Evolutionary conservation across 2,797 vertebrate genomes (phyloP), one percentile per base, ranked within the genome.

Genomic region (Leptatherina wallacei): DNA sequence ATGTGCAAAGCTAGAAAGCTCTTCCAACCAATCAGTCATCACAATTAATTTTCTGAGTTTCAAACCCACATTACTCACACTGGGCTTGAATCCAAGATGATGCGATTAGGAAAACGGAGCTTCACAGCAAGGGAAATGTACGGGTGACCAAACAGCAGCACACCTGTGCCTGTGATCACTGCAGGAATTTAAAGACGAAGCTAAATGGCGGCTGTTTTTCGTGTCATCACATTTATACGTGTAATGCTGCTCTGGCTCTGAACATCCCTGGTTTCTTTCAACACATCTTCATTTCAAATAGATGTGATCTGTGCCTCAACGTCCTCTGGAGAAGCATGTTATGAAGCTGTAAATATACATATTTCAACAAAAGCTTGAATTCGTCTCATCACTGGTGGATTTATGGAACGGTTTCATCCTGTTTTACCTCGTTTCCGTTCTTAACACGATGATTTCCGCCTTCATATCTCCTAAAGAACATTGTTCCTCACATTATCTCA

Each of bases 281-380:
- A 73, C 40, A 49, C 80, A 58, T 64, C 59, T 47, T 75, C 71
- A 60, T 51, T 71, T 75, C 35, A 40, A 78, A 83, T 61, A 63
- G 47, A 77, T 81, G 70, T 0, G 47, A 73, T 69, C 22, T 32
- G 44, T 0, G 42, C 40, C 42, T 33, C 12, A 40, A 55, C 8
- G 65, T 55, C 20, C 73, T 63, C 67, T 29, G 7, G 61, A 61
- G 71, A 56, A 30, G 42, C 4, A 0, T 24, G n/a, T 69, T 61
- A 35, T 65, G 33, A 75, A 74, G 16, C 71, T n/a, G 52, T 61
- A 57, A 52, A 49, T 29, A 66, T 60, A 49, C 33, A 76, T 74
- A 51, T 69, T 74, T 69, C 38, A 75, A 66, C 4, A 13, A 47
- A 27, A 55, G 49, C 42, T 20, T 22, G 27, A 54, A 12, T 71